Percentiles rank a stretch among this genome's conserved stretches.
Evolutionary conservation across 2,888 invertebrate species (phyloP).

Genomic region (Philereme transversata): DNA sequence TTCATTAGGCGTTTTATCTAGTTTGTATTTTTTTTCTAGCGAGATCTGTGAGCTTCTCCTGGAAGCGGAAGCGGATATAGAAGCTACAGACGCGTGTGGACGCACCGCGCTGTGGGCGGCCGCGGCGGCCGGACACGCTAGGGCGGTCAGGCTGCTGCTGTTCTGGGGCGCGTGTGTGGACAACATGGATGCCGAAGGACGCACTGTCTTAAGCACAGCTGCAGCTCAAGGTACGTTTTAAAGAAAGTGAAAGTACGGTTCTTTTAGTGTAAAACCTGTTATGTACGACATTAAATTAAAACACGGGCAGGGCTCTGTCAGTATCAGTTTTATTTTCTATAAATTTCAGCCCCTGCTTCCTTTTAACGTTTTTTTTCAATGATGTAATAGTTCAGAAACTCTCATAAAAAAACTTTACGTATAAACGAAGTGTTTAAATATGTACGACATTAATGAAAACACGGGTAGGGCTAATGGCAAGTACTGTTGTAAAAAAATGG

Average conservation of each 20-base stretch:
- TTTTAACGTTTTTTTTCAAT: neutral
- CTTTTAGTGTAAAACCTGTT: no score
- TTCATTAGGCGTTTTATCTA: no score
- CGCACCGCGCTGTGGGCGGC: slow-evolving; percentile 96
- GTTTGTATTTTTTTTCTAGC: slow-evolving; percentile 47
- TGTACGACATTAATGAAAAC: no score
- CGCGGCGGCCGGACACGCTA: slow-evolving; percentile 95
- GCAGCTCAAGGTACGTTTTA: slow-evolving; percentile 88
- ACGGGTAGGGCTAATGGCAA: no score
- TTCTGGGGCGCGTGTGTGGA: slow-evolving; percentile 99
- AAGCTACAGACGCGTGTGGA: slow-evolving; percentile 92
- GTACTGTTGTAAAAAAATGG: no score
- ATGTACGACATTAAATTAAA: no score
- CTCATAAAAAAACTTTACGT: no score
- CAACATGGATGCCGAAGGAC: slow-evolving; percentile 96
- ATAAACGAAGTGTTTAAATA: no score
- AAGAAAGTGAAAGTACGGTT: neutral
- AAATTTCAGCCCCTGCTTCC: no score
- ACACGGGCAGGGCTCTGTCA: no score
- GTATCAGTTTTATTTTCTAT: no score
- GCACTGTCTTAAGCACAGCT: slow-evolving; percentile 94
- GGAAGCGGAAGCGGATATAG: slow-evolving; percentile 96
- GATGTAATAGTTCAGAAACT: neutral
- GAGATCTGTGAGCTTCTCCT: slow-evolving; percentile 95
- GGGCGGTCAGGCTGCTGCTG: slow-evolving; percentile 92